These are phyloP conservation scores for Bombylius discolor DNA, from an alignment of 2,888 invertebrate genomes.

Conservation along the genomic window DNA sequence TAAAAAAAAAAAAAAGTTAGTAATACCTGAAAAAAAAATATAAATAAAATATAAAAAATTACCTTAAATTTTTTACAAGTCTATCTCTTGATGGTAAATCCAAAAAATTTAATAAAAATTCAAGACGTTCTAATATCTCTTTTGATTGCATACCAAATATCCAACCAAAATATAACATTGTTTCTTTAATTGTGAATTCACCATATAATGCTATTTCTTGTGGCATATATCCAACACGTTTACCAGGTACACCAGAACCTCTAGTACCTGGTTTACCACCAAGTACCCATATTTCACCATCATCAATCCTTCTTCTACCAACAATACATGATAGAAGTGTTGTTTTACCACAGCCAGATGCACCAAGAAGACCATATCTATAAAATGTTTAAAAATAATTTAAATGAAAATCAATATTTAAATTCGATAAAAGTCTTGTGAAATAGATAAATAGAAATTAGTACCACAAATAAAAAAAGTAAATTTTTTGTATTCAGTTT, in stretches of 20 bases:
- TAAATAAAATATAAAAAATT: constrained; percentile 10
- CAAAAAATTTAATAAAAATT: constrained; percentile 78
- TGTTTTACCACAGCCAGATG: constrained; percentile 95
- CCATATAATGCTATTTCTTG: constrained; percentile 83
- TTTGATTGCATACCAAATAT: constrained; percentile 82
- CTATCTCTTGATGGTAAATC: constrained; percentile 79
- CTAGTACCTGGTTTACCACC: constrained; percentile 81
- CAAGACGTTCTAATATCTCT: constrained; percentile 67
- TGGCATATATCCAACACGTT: constrained; percentile 95
- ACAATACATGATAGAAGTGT: constrained; percentile 86
- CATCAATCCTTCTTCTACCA: constrained; percentile 70
- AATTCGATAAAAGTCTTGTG: neutral
- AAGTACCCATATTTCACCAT: constrained; percentile 79
- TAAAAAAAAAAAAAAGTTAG: constrained; percentile 13
- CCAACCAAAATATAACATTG: constrained; percentile 93
- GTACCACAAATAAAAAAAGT: neutral
- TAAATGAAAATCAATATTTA: constrained; percentile 5
- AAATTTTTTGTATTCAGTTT: no score
- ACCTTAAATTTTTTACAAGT: constrained; percentile 64
- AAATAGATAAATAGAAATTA: no score
- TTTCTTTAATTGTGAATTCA: constrained; percentile 87
- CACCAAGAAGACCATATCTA: constrained; percentile 88
- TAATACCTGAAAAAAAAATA: neutral
- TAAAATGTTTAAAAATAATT: constrained; percentile 13
- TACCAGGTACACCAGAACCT: constrained; percentile 85